These are phyloP conservation scores for Isoperla grammatica DNA, from an alignment of 2,888 invertebrate species.

Conservation along the genomic window DNA sequence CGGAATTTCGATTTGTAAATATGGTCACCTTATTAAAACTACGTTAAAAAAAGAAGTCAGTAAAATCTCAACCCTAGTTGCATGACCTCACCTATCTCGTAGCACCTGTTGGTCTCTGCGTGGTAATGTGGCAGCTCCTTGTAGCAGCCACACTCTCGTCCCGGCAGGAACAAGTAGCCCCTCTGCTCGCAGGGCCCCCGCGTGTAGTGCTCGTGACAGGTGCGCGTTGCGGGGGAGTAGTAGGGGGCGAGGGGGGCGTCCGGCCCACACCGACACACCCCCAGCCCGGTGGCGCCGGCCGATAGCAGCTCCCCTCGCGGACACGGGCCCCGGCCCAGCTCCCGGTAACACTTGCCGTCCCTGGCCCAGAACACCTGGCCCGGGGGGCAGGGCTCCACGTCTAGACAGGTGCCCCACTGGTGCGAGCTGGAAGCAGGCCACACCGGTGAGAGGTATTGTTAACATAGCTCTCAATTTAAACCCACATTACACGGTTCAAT, in stretches of 20 bases:
- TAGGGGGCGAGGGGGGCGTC: constrained; percentile 50
- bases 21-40: no score
- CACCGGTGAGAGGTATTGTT: no score
- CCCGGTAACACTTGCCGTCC: constrained; percentile 67
- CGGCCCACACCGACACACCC: constrained; percentile 58
- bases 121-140: constrained; percentile 68
- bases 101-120: constrained; percentile 61
- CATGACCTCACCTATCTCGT: constrained; percentile 69
- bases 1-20: no score
- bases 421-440: neutral
- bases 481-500: no score
- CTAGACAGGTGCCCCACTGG: constrained; percentile 68
- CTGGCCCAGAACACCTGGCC: constrained; percentile 71
- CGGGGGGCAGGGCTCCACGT: constrained; percentile 58
- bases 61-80: no score
- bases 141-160: constrained; percentile 67
- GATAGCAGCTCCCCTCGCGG: constrained; percentile 62
- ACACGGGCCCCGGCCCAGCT: constrained; percentile 69
- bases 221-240: constrained; percentile 56
- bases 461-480: no score
- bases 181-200: constrained; percentile 70
- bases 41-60: no score
- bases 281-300: constrained; percentile 40
- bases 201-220: constrained; percentile 75
- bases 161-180: constrained; percentile 73